Evolutionary conservation across 2,797 vertebrate species (phyloP).

Genomic region (Hirundo rustica): DNA sequence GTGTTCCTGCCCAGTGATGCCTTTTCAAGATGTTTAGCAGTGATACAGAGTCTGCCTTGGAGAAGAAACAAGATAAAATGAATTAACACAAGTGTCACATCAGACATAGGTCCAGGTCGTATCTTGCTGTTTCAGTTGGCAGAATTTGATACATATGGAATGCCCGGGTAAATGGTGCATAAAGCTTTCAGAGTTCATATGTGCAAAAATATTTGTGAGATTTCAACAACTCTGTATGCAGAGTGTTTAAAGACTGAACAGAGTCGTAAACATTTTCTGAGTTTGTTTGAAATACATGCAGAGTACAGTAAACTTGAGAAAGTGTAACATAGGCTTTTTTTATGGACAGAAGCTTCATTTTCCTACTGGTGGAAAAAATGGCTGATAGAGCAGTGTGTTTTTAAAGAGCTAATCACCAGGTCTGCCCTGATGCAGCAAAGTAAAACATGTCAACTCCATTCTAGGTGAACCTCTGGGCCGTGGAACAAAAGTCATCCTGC

Average conservation of each 20-base stretch:
- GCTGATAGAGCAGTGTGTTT: accelerated
- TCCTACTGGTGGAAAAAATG: accelerated
- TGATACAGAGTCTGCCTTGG: accelerated
- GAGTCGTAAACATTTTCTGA: accelerated
- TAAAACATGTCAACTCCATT: accelerated
- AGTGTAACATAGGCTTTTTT: accelerated
- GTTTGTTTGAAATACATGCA: accelerated
- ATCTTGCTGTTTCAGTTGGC: accelerated
- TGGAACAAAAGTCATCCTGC: conserved; percentile 89
- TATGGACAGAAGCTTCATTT: accelerated
- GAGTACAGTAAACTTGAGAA: accelerated
- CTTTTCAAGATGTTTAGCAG: accelerated
- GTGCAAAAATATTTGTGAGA: accelerated
- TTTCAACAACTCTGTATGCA: accelerated
- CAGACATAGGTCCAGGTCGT: accelerated
- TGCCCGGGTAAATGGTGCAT: accelerated
- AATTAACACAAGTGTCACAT: accelerated
- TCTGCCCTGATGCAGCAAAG: accelerated
- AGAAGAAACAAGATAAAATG: accelerated
- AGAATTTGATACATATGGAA: accelerated
- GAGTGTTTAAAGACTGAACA: accelerated
- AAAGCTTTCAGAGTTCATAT: accelerated
- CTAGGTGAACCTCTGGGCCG: conserved; percentile 88
- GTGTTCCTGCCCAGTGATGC: accelerated
- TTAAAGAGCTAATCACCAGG: accelerated